These are phyloP conservation scores for Petrophora chlorosata DNA, from an alignment of 2,888 invertebrate genomes.

Conservation along the genomic window DNA sequence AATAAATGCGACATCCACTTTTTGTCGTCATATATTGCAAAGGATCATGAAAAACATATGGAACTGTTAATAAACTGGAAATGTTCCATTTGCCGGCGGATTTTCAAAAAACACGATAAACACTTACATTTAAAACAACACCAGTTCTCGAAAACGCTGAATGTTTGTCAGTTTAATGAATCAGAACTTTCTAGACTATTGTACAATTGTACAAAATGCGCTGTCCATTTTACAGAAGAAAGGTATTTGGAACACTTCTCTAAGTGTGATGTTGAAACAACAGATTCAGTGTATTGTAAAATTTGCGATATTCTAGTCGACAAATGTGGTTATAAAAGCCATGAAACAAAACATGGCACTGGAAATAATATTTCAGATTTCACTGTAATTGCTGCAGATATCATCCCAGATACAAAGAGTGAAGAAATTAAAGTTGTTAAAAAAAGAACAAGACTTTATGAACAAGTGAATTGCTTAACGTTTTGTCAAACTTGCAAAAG, in stretches of 20 bases:
- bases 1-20: conserved; percentile 62
- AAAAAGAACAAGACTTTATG: conserved; percentile 13
- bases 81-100: conserved; percentile 53
- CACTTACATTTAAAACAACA: conserved; percentile 60
- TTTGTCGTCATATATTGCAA: conserved; percentile 51
- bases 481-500: conserved; percentile 61
- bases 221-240: conserved; percentile 56
- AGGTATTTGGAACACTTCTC: conserved; percentile 50
- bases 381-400: conserved; percentile 42
- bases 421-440: conserved; percentile 3
- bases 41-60: conserved; percentile 55
- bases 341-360: conserved; percentile 41
- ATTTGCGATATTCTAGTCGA: conserved; percentile 61
- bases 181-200: conserved; percentile 43
- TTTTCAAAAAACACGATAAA: conserved; percentile 59
- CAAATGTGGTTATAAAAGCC: conserved; percentile 28
- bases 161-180: conserved; percentile 46
- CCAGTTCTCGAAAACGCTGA: conserved; percentile 45
- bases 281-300: conserved; percentile 53
- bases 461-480: conserved; percentile 35
- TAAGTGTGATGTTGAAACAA: conserved; percentile 45
- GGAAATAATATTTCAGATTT: conserved; percentile 41
- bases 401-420: conserved; percentile 21
- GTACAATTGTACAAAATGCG: conserved; percentile 61
- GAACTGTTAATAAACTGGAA: conserved; percentile 58